Percentiles rank a stretch among this genome's conserved stretches.
phyloP scores from a whole-genome alignment of 2,113 vertebrate genomes.

The Proterorhinus semilunaris region DNA sequence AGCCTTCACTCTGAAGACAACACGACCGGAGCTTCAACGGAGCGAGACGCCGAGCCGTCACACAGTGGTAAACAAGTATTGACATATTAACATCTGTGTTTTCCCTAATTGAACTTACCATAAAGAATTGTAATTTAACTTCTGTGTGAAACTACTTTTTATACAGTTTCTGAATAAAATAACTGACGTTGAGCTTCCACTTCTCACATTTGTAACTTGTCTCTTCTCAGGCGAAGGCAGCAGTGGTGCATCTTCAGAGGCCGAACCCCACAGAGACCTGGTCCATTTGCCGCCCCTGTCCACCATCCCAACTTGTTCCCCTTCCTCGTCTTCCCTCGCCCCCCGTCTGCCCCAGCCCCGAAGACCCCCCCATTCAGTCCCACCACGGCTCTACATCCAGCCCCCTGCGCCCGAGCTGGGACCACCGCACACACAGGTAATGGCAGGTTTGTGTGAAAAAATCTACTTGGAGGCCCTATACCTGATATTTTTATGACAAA shows the following conservation, averaged over 20 bases:
- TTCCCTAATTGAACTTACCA: background rate
- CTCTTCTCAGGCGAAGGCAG: slow-evolving; percentile 79
- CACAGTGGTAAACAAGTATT: slow-evolving; percentile 78
- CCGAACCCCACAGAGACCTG: slow-evolving; percentile 79
- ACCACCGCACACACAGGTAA: slow-evolving; percentile 86
- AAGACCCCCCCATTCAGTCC: slow-evolving; percentile 86
- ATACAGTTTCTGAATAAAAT: too few relatives aligned
- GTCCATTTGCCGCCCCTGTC: slow-evolving; percentile 72
- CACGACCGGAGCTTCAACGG: slow-evolving; percentile 78
- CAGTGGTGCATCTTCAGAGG: slow-evolving; percentile 70
- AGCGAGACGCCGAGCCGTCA: slow-evolving; percentile 77
- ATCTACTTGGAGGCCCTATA: background rate
- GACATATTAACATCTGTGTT: background rate
- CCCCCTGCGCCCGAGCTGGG: slow-evolving; percentile 91
- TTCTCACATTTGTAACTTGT: background rate
- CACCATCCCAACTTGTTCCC: slow-evolving; percentile 77
- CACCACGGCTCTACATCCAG: slow-evolving; percentile 92
- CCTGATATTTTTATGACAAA: too few relatives aligned
- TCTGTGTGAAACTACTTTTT: background rate
- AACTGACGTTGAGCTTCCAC: background rate
- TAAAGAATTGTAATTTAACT: background rate
- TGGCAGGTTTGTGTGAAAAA: background rate
- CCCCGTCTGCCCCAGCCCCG: slow-evolving; percentile 86
- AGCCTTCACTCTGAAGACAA: slow-evolving; percentile 84
- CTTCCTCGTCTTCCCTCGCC: slow-evolving; percentile 80